Conservation (phyloP, 2,888 invertebrate species). For the Drosophila suboccidentalis region DNA sequence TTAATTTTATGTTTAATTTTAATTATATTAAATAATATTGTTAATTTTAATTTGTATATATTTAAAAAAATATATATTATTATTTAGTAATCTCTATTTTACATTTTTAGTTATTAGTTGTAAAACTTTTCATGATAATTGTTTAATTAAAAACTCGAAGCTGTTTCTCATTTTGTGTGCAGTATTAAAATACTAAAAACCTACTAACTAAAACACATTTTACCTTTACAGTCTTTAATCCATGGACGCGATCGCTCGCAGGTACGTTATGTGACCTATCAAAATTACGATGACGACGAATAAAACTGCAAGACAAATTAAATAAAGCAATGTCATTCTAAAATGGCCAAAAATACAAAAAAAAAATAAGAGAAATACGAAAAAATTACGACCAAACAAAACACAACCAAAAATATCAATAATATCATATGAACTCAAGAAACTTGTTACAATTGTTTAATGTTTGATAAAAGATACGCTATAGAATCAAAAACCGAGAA, state of each 20-base stretch:
- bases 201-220: conserved; percentile 30
- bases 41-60: background rate
- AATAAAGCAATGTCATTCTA: conserved; percentile 63
- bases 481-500: conserved; percentile 31
- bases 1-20: conserved; percentile 21
- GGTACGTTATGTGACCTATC: conserved; percentile 97
- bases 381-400: conserved; percentile 24
- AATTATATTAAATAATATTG: conserved; percentile 4
- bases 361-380: conserved; percentile 30
- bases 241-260: conserved; percentile 95
- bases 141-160: conserved; percentile 4
- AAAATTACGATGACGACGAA: conserved; percentile 95
- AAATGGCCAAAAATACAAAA: conserved; percentile 66
- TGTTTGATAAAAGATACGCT: conserved; percentile 45
- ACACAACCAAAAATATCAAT: conserved; percentile 85
- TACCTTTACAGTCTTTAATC: conserved; percentile 91
- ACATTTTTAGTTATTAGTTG: too few species aligned
- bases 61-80: background rate
- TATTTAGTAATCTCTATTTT: too few species aligned
- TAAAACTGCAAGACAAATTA: conserved; percentile 81
- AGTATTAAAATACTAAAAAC: background rate
- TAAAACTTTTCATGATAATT: too few species aligned
- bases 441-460: conserved; percentile 63
- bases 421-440: conserved; percentile 84
- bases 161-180: conserved; percentile 26